A percentile compares a stretch with the other conserved stretches of the same genome.
These are phyloP conservation scores for Synanthedon tipuliformis DNA, from an alignment of 2,888 invertebrate species.

Conservation along the genomic window DNA sequence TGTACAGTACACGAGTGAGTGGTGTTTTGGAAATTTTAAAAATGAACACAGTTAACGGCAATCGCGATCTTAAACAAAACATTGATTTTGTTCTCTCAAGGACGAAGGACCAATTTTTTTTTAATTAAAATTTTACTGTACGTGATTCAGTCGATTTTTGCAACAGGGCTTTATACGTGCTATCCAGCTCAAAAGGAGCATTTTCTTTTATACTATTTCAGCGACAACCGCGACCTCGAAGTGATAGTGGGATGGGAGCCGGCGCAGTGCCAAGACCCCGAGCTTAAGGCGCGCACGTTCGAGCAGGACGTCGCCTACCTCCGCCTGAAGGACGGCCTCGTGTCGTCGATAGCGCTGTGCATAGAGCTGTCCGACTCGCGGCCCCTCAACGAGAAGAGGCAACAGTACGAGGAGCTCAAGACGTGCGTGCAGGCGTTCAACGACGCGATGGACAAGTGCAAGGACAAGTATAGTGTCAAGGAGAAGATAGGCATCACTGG, in stretches of 20 bases:
- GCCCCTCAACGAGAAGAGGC: constrained; percentile 22
- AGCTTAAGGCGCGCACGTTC: constrained; percentile 36
- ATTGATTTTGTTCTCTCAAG: no score
- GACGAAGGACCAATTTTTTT: no score
- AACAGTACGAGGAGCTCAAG: constrained; percentile 31
- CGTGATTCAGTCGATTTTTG: no score
- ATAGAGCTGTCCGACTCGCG: constrained; percentile 39
- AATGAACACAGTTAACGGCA: no score
- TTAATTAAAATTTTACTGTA: no score
- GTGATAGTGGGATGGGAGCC: constrained; percentile 80
- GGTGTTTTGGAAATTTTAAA: no score
- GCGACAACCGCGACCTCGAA: constrained; percentile 83
- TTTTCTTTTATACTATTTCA: constrained; percentile 20
- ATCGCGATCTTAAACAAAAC: no score
- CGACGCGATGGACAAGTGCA: constrained; percentile 37
- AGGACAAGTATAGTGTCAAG: constrained; percentile 25
- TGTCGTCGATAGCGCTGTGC: constrained; percentile 41
- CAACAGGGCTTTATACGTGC: no score
- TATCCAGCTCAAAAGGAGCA: no score
- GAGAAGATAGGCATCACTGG: constrained; percentile 34
- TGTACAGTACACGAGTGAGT: no score
- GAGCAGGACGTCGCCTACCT: constrained; percentile 47
- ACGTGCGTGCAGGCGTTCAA: constrained; percentile 38
- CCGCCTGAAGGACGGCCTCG: constrained; percentile 44
- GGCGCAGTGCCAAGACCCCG: constrained; percentile 44